Evolutionary conservation across 2,888 invertebrate genomes (phyloP).

Genomic region (Omphaloscelis lunosa): DNA sequence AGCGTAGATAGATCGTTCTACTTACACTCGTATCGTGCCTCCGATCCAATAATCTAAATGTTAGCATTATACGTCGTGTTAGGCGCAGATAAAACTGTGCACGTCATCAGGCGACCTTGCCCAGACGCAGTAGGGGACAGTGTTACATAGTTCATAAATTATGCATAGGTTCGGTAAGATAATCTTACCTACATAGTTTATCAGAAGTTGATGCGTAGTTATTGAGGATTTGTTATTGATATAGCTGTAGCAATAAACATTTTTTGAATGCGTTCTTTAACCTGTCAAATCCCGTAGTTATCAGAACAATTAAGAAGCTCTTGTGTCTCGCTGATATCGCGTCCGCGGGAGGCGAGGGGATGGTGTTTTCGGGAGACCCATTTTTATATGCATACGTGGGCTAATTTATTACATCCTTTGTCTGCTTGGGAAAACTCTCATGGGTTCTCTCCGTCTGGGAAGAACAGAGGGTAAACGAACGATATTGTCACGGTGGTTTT

Average conservation of each 20-base stretch:
- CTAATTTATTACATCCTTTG: neutral
- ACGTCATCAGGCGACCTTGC: conserved; percentile 55
- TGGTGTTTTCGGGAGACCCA: neutral
- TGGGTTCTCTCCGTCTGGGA: neutral
- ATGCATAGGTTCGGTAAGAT: conserved; percentile 34
- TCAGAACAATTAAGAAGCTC: no score
- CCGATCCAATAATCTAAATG: conserved; percentile 57
- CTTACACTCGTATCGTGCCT: conserved; percentile 45
- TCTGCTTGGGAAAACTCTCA: neutral
- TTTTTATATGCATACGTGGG: neutral
- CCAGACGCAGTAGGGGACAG: conserved; percentile 28
- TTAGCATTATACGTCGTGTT: conserved; percentile 31
- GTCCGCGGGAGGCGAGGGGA: no score
- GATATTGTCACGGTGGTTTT: neutral
- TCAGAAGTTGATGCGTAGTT: conserved; percentile 21
- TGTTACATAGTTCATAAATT: conserved; percentile 34
- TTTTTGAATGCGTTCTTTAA: neutral
- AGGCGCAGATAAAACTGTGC: conserved; percentile 41
- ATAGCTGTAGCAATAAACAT: neutral
- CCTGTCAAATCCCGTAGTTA: no score
- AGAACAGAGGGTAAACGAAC: neutral
- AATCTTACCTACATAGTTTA: conserved; percentile 7
- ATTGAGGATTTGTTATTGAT: conserved; percentile 9
- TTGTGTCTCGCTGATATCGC: no score
- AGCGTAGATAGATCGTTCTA: conserved; percentile 42